Base-by-base conservation (phyloP, 2,888 invertebrate species). In the Andrena minutula region DNA sequence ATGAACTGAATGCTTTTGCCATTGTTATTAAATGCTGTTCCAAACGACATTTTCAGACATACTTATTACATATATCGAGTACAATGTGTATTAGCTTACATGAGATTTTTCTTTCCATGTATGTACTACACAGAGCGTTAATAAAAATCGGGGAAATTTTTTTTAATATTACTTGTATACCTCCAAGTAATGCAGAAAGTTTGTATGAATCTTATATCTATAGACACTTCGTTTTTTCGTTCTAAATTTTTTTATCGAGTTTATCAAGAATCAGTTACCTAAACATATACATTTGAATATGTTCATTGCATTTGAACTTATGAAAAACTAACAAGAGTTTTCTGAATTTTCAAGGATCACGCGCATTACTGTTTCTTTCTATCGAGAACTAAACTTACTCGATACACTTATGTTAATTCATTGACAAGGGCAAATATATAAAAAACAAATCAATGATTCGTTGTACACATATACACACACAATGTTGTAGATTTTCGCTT, bases 21-120 rank as follows among this genome's bases (percentile, higher is more conserved):
- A 28, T 65, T 73, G 60, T 75, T 80, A 76, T 79, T 69, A 63
- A 75, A 80, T 41, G 58, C 49, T 73, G 64, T 58, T 80, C 47
- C 60, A 66, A 47, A 8, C 70, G 41, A 23, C 49, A 56, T 53
- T 65, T 65, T 82, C 51, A 60, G 51, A 72, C 56, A 75, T 72
- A 61, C 41, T 56, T 41, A 35, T 23, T 23, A 56, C n/a, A 51
- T 75, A 23, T 56, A 51, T 69, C 26, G 47, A 79, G 51, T 65
- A 63, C 47, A 60, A 58, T 65, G 23, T 80, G 53, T 68, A 32
- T 58, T 23, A 56, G 61, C 63, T 58, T 66, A 51, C 26, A 49
- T 68, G 2, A 35, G 47, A 32, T 56, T 61, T 28, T 71, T 53
- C 51, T 51, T 66, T 28, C 20, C 23, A n/a, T 66, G n/a, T 69